phyloP scores from a whole-genome alignment of 2,888 invertebrate species.

The Tachystola acroxantha region DNA sequence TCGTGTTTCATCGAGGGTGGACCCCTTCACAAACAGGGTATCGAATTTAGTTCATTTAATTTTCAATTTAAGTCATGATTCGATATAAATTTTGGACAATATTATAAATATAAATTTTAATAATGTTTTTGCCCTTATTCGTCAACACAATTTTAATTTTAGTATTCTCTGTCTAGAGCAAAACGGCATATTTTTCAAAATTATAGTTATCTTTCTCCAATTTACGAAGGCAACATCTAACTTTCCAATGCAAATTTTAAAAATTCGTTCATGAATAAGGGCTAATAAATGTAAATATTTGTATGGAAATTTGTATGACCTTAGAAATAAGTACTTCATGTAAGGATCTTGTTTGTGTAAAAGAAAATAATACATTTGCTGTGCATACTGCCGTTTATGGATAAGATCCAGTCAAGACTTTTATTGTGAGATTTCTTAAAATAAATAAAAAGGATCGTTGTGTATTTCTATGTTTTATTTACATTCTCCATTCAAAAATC shows the following conservation, averaged over 20 bases:
- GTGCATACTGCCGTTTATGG: slow-evolving; percentile 73
- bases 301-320: slow-evolving; percentile 38
- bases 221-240: too few species aligned
- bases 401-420: slow-evolving; percentile 75
- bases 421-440: slow-evolving; percentile 72
- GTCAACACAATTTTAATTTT: slow-evolving; percentile 21
- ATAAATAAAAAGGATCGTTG: slow-evolving; percentile 67
- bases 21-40: slow-evolving; percentile 54
- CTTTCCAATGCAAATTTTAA: background rate
- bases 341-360: slow-evolving; percentile 47
- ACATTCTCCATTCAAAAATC: background rate
- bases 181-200: too few species aligned
- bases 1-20: slow-evolving; percentile 19
- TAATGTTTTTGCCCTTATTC: slow-evolving; percentile 42
- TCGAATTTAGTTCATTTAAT: slow-evolving; percentile 33
- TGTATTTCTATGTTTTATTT: slow-evolving; percentile 48
- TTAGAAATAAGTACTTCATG: slow-evolving; percentile 22
- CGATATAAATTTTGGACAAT: slow-evolving; percentile 58
- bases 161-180: too few species aligned
- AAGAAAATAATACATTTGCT: slow-evolving; percentile 51
- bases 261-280: slow-evolving; percentile 39
- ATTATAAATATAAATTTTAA: slow-evolving; percentile 36
- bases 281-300: slow-evolving; percentile 64
- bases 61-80: slow-evolving; percentile 29
- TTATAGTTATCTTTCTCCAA: too few species aligned